Evolutionary conservation across 2,113 vertebrate genomes (phyloP), one percentile per base, ranked within the genome.

Genomic region (Stictonetta naevosa): DNA sequence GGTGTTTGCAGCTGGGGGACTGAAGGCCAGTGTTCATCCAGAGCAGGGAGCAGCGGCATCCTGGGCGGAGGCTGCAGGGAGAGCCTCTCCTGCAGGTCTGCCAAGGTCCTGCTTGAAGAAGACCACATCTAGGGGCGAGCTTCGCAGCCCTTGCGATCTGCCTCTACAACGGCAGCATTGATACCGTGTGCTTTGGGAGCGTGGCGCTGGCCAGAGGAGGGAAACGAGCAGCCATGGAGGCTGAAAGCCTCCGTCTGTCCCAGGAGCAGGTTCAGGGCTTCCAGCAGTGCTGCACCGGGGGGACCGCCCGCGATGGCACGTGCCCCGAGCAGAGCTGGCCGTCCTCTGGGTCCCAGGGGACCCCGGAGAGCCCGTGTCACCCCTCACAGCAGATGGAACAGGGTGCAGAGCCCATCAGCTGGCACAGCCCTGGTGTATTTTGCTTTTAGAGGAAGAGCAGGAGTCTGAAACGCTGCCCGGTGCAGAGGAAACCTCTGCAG

Each of bases 341-440:
- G 18, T 31, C 40, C 0, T 0, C 5, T 10, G 36, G 33, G 52
- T 50, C n/a, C 15, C 13, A 28, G 31, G 69, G 53, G 52, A 77
- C 28, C 33, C 10, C 2, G 1, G 50, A 55, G 38, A 66, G 63
- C 75, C 53, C 1, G 0, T 21, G 53, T 40, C 64, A 79, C 38
- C 8, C 60, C 76, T 58, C 23, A 1, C 29, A 31, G 58, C 38
- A 28, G n/a, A 63, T 1, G 0, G 79, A 76, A 68, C 78, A 38
- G 34, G 71, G 64, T 18, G 3, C 46, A 5, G 34, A 13, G 33
- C 40, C 53, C n/a, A 4, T 38, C 17, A 12, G 11, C 55, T 75
- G 64, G 52, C 38, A 34, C 44, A 28, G 44, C 6, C 18, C 33
- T 6, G 40, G 10, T 17, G 0, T 31, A 2, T 69, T 74, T 48